Conservation (phyloP, 1,140 invertebrate genomes). For the Sogatella furcifera region DNA sequence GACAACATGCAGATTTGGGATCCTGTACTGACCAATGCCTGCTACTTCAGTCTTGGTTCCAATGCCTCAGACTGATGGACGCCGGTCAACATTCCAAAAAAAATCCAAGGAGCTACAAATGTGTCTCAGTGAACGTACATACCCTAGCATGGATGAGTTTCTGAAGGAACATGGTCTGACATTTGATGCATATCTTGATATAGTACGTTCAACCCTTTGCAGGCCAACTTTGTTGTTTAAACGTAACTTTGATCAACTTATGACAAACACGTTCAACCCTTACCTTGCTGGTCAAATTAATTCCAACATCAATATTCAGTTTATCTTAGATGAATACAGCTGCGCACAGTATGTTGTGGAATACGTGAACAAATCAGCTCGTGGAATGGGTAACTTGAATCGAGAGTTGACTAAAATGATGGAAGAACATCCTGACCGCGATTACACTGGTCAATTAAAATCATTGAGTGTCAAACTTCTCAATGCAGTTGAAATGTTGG, state of each 20-base stretch:
- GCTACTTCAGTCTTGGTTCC: constrained; percentile 27
- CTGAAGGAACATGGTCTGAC: background rate
- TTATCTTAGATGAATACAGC: constrained; percentile 32
- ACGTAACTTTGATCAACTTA: constrained; percentile 27
- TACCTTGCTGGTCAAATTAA: constrained; percentile 26
- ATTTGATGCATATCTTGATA: constrained; percentile 24
- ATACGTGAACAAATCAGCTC: constrained; percentile 33
- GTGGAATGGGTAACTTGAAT: constrained; percentile 31
- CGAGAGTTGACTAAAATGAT: constrained; percentile 28
- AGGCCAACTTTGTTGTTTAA: constrained; percentile 25
- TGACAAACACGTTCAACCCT: constrained; percentile 31
- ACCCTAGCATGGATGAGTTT: background rate
- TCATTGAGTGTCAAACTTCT: constrained; percentile 30
- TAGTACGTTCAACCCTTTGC: constrained; percentile 28
- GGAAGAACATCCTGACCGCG: constrained; percentile 28
- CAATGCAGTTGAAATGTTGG: constrained; percentile 31
- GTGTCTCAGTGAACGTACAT: constrained; percentile 14
- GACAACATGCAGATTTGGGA: constrained; percentile 29
- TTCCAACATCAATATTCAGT: constrained; percentile 33
- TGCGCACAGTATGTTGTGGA: constrained; percentile 29
- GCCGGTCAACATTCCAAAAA: constrained; percentile 23
- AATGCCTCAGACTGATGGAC: constrained; percentile 26
- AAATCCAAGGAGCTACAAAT: constrained; percentile 26
- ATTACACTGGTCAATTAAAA: constrained; percentile 24
- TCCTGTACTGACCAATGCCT: constrained; percentile 18